phyloP scores from a whole-genome alignment of 2,888 invertebrate genomes.

The Apodemia duryi region DNA sequence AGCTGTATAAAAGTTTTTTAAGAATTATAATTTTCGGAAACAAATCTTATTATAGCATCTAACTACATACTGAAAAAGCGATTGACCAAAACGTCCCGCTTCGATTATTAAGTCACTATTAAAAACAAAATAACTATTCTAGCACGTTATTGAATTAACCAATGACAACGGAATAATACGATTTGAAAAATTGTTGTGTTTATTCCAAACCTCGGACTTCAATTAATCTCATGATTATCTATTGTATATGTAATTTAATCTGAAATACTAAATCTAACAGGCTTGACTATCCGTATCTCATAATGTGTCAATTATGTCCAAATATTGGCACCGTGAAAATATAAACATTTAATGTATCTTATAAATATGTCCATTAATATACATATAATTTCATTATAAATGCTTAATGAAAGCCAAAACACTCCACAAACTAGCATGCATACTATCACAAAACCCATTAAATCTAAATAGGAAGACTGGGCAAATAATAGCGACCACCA shows the following conservation, averaged over 20 bases:
- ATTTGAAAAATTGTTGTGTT: too few relatives aligned
- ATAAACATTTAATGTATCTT: not conserved
- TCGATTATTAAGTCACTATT: too few relatives aligned
- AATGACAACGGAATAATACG: too few relatives aligned
- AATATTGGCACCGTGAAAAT: not conserved
- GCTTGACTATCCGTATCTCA: conserved; percentile 1
- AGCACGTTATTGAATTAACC: too few relatives aligned
- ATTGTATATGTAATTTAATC: too few relatives aligned
- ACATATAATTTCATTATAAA: conserved; percentile 26
- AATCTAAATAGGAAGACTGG: conserved; percentile 43
- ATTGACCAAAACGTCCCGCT: too few relatives aligned
- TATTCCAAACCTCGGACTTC: too few relatives aligned
- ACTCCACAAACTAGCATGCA: conserved; percentile 44
- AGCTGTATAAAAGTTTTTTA: not conserved
- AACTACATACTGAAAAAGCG: not conserved
- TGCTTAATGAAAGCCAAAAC: conserved; percentile 48
- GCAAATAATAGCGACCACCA: conserved; percentile 52
- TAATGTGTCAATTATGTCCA: not conserved
- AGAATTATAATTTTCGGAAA: not conserved
- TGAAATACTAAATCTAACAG: not conserved
- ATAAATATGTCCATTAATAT: not conserved
- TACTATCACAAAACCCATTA: conserved; percentile 37
- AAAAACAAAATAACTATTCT: too few relatives aligned
- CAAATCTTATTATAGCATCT: not conserved
- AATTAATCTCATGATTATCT: too few relatives aligned